phyloP scores from a whole-genome alignment of 2,888 invertebrate species.

The Miltochrista miniata region DNA sequence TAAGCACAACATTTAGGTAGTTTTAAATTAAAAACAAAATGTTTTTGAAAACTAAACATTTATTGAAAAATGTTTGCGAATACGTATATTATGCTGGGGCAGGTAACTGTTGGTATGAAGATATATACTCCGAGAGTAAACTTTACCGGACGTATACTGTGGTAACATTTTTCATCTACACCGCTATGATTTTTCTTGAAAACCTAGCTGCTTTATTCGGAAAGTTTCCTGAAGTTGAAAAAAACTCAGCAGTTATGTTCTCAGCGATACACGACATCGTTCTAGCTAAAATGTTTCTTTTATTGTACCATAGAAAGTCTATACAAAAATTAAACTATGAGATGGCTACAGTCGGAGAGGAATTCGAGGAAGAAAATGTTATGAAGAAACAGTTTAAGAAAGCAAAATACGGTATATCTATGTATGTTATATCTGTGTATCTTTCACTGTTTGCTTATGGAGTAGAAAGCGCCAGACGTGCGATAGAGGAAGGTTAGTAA shows the following conservation, averaged over 20 bases:
- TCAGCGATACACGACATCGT: slow-evolving; percentile 72
- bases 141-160: slow-evolving; percentile 55
- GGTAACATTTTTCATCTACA: slow-evolving; percentile 61
- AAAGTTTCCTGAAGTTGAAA: slow-evolving; percentile 67
- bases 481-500: slow-evolving; percentile 53
- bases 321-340: slow-evolving; percentile 68
- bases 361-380: slow-evolving; percentile 55
- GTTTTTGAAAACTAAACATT: slow-evolving; percentile 52
- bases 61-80: slow-evolving; percentile 59
- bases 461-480: slow-evolving; percentile 61
- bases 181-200: slow-evolving; percentile 68
- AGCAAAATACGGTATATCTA: slow-evolving; percentile 58
- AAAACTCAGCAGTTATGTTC: slow-evolving; percentile 73
- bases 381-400: slow-evolving; percentile 66
- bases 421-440: slow-evolving; percentile 66
- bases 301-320: slow-evolving; percentile 64
- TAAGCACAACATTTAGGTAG: not conserved
- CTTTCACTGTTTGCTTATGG: slow-evolving; percentile 64
- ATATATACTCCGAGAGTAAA: slow-evolving; percentile 52
- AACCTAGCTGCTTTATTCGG: slow-evolving; percentile 68
- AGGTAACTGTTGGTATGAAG: slow-evolving; percentile 67
- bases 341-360: slow-evolving; percentile 61
- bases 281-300: slow-evolving; percentile 64
- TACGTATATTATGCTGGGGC: slow-evolving; percentile 67
- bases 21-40: slow-evolving; percentile 33